Evolutionary conservation across 2,888 invertebrate genomes (phyloP).

Genomic region (Polydrusus tereticollis): DNA sequence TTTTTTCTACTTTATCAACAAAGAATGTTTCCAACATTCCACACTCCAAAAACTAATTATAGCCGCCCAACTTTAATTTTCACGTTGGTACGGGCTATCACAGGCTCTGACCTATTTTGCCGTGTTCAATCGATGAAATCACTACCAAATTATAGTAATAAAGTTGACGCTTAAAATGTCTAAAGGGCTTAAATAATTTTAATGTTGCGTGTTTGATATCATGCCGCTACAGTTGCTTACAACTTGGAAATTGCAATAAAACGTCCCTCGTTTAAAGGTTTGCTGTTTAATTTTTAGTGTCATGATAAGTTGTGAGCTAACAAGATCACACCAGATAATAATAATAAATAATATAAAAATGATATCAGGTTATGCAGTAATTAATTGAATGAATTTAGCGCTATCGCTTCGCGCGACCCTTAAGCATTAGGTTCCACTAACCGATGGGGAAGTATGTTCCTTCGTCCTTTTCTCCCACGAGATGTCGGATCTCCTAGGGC

Average conservation of each 20-base stretch:
- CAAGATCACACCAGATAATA: neutral
- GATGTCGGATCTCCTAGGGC: too few relatives aligned
- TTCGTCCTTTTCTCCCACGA: too few relatives aligned
- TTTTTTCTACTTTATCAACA: neutral
- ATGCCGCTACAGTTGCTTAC: constrained; percentile 25
- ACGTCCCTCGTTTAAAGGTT: neutral
- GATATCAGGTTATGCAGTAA: too few relatives aligned
- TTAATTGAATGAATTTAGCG: too few relatives aligned
- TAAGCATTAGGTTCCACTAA: too few relatives aligned
- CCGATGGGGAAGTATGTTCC: too few relatives aligned
- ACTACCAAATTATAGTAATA: constrained; percentile 32
- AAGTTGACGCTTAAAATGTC: constrained; percentile 30
- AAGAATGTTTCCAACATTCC: neutral
- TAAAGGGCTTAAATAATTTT: constrained; percentile 32
- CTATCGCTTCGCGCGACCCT: too few relatives aligned
- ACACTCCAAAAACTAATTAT: constrained; percentile 31
- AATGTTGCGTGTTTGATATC: constrained; percentile 28
- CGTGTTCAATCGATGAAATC: constrained; percentile 31
- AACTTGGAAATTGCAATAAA: constrained; percentile 29
- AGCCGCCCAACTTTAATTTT: constrained; percentile 30
- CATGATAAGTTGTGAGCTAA: neutral
- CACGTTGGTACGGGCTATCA: constrained; percentile 40
- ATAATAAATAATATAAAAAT: too few relatives aligned
- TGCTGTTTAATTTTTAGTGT: neutral
- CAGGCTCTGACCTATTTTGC: constrained; percentile 30